A percentile compares a stretch with the other conserved stretches of the same genome.
Evolutionary conservation across 2,888 invertebrate genomes (phyloP).

Genomic region (Archips crataeganus): DNA sequence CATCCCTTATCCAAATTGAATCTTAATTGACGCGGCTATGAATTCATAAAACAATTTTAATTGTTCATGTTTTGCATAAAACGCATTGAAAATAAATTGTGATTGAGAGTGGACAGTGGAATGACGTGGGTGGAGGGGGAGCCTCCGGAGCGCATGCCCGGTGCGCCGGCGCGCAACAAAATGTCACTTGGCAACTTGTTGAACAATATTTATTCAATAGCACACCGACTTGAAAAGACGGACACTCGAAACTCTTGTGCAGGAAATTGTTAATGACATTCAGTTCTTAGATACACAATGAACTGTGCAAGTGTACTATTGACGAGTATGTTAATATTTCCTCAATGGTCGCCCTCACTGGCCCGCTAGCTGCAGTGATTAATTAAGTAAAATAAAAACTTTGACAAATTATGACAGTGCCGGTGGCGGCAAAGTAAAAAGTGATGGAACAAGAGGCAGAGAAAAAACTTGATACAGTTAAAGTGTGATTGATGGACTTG

Average conservation of each 20-base stretch:
- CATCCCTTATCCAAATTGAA: conserved; percentile 78
- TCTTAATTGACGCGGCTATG: conserved; percentile 78
- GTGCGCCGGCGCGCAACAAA: conserved; percentile 64
- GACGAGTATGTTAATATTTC: conserved; percentile 72
- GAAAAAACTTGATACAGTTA: conserved; percentile 81
- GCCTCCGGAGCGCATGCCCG: conserved; percentile 31
- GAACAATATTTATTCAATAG: conserved; percentile 83
- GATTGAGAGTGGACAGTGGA: conserved; percentile 64
- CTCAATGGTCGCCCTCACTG: conserved; percentile 51
- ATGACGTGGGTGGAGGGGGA: conserved; percentile 63
- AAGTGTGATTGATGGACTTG: conserved; percentile 80
- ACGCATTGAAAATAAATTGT: conserved; percentile 75
- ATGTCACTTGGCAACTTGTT: conserved; percentile 82
- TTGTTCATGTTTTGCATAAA: conserved; percentile 78
- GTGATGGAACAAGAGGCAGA: conserved; percentile 58
- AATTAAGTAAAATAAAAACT: conserved; percentile 77
- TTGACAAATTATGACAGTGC: conserved; percentile 75
- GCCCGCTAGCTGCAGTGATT: conserved; percentile 63
- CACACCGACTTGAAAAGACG: conserved; percentile 71
- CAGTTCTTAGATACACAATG: conserved; percentile 75
- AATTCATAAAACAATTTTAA: conserved; percentile 80
- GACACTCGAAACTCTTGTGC: conserved; percentile 77
- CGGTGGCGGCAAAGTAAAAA: conserved; percentile 68
- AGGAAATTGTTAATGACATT: conserved; percentile 82
- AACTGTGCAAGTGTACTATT: conserved; percentile 49